Percentiles rank a stretch among this genome's conserved stretches.
phyloP scores from a whole-genome alignment of 2,888 invertebrate species.

The Metopia argyrocephala region DNA sequence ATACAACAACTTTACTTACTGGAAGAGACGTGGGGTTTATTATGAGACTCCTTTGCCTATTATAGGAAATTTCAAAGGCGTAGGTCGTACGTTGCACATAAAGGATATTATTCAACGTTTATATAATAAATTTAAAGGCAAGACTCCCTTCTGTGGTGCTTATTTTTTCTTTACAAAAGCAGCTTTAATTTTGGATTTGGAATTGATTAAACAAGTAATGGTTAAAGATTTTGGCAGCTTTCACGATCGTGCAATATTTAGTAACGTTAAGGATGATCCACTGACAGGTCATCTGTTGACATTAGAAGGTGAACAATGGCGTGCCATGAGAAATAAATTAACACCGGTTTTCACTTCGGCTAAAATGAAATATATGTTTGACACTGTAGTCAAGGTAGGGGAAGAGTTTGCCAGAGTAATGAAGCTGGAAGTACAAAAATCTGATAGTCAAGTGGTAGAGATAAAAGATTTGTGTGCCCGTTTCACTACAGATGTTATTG shows the following conservation, averaged over 20 bases:
- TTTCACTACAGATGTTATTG: conserved; percentile 67
- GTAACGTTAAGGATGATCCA: conserved; percentile 75
- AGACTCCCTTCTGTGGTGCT: conserved; percentile 69
- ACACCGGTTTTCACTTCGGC: conserved; percentile 79
- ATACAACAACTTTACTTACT: conserved; percentile 57
- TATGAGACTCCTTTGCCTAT: conserved; percentile 32
- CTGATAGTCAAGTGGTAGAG: conserved; percentile 68
- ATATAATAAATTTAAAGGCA: conserved; percentile 66
- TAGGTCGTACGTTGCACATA: conserved; percentile 57
- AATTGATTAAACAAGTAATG: conserved; percentile 71
- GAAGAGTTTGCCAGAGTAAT: not conserved
- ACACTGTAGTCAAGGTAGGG: conserved; percentile 50
- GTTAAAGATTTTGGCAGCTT: conserved; percentile 77
- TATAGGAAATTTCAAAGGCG: not conserved
- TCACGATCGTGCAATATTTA: conserved; percentile 73
- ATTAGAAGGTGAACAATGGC: conserved; percentile 78
- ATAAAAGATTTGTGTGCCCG: conserved; percentile 72
- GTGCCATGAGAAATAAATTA: conserved; percentile 77
- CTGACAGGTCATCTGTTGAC: conserved; percentile 73
- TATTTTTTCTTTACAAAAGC: conserved; percentile 69
- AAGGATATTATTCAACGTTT: conserved; percentile 68
- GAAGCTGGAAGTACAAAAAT: not conserved
- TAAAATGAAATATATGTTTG: conserved; percentile 79
- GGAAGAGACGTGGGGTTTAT: conserved; percentile 65
- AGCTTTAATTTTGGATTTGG: conserved; percentile 70